These are phyloP conservation scores for Dolichallabes microphthalmus DNA, from an alignment of 2,113 vertebrate genomes.

Conservation along the genomic window DNA sequence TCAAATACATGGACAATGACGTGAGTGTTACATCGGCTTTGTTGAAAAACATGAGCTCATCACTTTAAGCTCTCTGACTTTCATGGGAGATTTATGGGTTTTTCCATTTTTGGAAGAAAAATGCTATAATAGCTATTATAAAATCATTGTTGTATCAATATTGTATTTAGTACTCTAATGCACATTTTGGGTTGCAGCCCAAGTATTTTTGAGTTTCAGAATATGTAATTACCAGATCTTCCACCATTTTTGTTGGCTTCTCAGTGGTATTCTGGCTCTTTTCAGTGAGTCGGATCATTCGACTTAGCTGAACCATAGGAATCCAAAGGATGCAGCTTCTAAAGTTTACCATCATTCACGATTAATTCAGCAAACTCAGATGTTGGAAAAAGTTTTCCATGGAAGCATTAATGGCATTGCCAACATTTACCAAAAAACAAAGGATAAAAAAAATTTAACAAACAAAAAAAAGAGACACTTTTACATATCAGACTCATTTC, in stretches of 20 bases:
- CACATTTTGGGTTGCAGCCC: background rate
- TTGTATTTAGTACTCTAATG: background rate
- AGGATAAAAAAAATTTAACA: background rate
- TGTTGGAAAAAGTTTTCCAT: background rate
- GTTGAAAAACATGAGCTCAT: background rate
- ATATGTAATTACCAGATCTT: background rate
- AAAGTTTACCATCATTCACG: background rate
- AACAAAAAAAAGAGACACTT: too few relatives aligned
- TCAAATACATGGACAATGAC: conserved; percentile 90
- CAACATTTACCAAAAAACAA: background rate
- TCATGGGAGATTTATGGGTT: background rate
- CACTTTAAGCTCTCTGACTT: background rate
- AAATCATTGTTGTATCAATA: background rate
- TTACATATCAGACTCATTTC: background rate
- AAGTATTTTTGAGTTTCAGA: background rate
- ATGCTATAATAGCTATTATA: background rate
- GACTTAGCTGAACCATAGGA: background rate
- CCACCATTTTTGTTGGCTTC: background rate
- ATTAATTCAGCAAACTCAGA: background rate
- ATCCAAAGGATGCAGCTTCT: background rate
- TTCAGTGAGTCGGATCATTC: background rate
- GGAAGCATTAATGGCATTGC: background rate
- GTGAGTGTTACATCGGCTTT: conserved; percentile 68
- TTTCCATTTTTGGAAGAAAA: background rate
- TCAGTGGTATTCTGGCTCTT: background rate